Percentiles rank a stretch among this genome's conserved stretches.
Evolutionary conservation across 2,797 vertebrate species (phyloP).

Genomic region (Peromyscus eremicus): DNA sequence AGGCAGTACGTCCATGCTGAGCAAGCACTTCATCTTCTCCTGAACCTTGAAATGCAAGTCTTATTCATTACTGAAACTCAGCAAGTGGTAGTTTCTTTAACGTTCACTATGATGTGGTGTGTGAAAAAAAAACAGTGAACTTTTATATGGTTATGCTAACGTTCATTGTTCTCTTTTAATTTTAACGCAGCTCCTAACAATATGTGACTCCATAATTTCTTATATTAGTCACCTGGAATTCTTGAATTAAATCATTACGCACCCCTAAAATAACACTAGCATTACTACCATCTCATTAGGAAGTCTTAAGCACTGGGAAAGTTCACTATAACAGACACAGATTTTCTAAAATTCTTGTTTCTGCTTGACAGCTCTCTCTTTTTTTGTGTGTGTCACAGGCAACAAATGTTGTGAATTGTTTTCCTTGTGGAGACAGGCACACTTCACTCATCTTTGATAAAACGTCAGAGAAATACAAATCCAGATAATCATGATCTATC

Average conservation of each 20-base stretch:
- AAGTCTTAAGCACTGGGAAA: conserved; percentile 27
- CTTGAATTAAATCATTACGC: conserved; percentile 39
- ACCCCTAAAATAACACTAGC: conserved; percentile 35
- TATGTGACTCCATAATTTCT: conserved; percentile 4
- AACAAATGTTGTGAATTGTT: conserved; percentile 38
- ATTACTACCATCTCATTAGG: not conserved
- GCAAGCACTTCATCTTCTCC: not conserved
- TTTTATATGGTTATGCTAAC: conserved; percentile 3
- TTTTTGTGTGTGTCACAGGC: conserved; percentile 39
- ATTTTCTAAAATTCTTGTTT: conserved; percentile 51
- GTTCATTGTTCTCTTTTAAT: conserved; percentile 6
- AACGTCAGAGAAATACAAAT: conserved; percentile 16
- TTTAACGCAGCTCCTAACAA: not conserved
- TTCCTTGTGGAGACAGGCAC: conserved; percentile 16
- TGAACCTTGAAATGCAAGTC: not conserved
- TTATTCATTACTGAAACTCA: not conserved
- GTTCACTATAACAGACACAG: not conserved
- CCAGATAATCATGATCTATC: conserved; percentile 50
- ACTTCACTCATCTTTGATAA: conserved; percentile 51
- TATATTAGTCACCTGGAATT: conserved; percentile 28
- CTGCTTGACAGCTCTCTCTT: not conserved
- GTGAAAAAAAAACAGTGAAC: conserved; percentile 37
- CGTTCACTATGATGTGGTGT: not conserved
- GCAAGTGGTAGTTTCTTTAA: conserved; percentile 38
- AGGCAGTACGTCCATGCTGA: not conserved